These are phyloP conservation scores for Panorpa germanica DNA, from an alignment of 2,888 invertebrate species.

Conservation along the genomic window DNA sequence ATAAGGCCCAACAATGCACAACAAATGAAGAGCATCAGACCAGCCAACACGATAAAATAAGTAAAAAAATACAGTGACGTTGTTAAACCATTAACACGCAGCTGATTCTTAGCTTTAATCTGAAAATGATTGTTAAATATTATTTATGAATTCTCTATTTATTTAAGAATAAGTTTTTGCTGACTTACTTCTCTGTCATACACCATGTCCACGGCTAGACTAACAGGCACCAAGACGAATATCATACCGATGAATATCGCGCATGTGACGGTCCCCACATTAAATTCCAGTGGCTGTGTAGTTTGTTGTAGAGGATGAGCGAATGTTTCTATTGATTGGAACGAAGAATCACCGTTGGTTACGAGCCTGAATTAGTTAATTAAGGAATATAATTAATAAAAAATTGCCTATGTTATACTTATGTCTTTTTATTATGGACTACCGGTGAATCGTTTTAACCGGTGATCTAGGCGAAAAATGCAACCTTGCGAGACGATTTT, in stretches of 20 bases:
- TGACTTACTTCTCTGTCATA: conserved; percentile 58
- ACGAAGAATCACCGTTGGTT: conserved; percentile 22
- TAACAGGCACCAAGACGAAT: conserved; percentile 57
- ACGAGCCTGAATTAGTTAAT: not conserved
- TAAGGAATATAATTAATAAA: conserved; percentile 4
- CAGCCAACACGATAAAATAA: conserved; percentile 51
- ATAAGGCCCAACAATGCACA: conserved; percentile 36
- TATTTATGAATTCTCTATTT: too few relatives aligned
- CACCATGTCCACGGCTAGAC: conserved; percentile 61
- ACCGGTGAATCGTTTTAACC: too few relatives aligned
- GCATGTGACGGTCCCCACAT: conserved; percentile 51
- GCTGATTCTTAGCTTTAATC: conserved; percentile 66
- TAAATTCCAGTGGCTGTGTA: conserved; percentile 51
- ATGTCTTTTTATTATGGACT: too few relatives aligned
- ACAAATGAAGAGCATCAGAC: conserved; percentile 47
- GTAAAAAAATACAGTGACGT: conserved; percentile 56
- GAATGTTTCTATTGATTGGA: conserved; percentile 40
- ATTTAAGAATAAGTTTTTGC: conserved; percentile 1
- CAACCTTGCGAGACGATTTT: too few relatives aligned
- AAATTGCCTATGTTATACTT: too few relatives aligned
- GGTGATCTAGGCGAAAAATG: too few relatives aligned
- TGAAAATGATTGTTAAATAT: too few relatives aligned
- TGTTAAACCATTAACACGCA: conserved; percentile 62
- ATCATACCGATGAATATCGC: conserved; percentile 64
- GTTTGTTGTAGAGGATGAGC: conserved; percentile 57